phyloP scores from a whole-genome alignment of 2,888 invertebrate genomes.

The Epistrophe grossulariae region DNA sequence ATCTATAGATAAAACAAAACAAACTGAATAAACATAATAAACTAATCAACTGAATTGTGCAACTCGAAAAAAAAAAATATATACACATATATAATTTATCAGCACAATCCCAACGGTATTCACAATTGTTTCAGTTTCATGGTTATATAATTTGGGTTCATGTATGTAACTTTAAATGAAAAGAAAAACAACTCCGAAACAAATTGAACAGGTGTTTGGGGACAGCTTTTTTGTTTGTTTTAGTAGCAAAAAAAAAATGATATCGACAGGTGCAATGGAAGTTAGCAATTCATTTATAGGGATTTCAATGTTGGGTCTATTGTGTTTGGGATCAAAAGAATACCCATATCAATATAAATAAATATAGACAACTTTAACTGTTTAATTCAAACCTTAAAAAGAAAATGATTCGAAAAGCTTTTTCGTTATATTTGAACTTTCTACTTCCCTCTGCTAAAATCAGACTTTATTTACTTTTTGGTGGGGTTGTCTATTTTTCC shows the following conservation, averaged over 20 bases:
- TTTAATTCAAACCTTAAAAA: not conserved
- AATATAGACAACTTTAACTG: too few species aligned
- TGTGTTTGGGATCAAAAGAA: not conserved
- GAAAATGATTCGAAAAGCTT: too few species aligned
- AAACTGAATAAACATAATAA: not conserved
- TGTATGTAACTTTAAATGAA: not conserved
- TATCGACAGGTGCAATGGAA: not conserved
- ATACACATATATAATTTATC: not conserved
- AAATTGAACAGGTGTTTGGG: constrained; percentile 25
- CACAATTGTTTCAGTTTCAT: constrained; percentile 2
- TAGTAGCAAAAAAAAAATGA: not conserved
- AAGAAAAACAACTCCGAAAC: not conserved
- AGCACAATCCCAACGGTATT: not conserved
- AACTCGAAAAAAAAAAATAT: not conserved
- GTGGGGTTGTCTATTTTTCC: too few species aligned
- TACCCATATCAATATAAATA: too few species aligned
- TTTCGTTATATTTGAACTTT: too few species aligned
- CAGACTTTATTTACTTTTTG: too few species aligned
- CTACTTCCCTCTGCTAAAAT: too few species aligned
- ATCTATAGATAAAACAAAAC: too few species aligned
- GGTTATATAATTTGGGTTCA: not conserved
- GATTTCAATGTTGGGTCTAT: not conserved
- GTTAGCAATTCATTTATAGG: not conserved
- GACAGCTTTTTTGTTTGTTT: constrained; percentile 4
- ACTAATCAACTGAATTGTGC: not conserved